These are phyloP conservation scores for Manis pentadactyla DNA, from an alignment of 2,797 vertebrate genomes.

Conservation along the genomic window DNA sequence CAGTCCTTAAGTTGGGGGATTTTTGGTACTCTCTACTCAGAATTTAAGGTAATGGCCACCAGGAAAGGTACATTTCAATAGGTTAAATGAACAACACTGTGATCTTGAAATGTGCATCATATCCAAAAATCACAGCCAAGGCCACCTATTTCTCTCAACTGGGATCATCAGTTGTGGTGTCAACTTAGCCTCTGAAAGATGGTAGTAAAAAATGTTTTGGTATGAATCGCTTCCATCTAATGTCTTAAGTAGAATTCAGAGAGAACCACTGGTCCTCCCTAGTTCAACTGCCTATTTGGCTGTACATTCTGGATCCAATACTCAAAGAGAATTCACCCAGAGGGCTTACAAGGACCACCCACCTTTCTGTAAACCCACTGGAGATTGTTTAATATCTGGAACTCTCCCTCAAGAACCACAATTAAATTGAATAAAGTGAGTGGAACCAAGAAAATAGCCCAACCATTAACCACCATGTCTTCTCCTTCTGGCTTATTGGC, in stretches of 20 bases:
- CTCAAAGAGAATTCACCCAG: conserved; percentile 61
- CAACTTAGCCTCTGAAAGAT: conserved; percentile 64
- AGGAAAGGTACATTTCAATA: background rate
- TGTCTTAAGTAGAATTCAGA: conserved; percentile 53
- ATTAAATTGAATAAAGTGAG: conserved; percentile 59
- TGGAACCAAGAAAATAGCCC: conserved; percentile 34
- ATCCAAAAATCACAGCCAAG: conserved; percentile 8
- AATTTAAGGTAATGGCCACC: background rate
- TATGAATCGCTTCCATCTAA: background rate
- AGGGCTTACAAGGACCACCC: conserved; percentile 54
- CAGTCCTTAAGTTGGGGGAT: background rate
- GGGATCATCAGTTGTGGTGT: background rate
- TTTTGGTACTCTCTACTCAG: background rate
- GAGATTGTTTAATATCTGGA: conserved; percentile 64
- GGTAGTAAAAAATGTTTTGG: conserved; percentile 45
- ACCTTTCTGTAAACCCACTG: conserved; percentile 1
- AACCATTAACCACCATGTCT: background rate
- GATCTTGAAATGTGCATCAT: conserved; percentile 45
- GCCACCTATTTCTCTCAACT: conserved; percentile 21
- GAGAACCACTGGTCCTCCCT: conserved; percentile 57
- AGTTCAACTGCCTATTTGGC: conserved; percentile 71
- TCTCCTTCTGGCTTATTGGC: background rate
- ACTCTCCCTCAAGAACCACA: conserved; percentile 43
- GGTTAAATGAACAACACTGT: conserved; percentile 17
- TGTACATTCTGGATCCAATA: conserved; percentile 66